Evolutionary conservation across 2,113 vertebrate species (phyloP).

Genomic region (Rhynchomys soricoides): DNA sequence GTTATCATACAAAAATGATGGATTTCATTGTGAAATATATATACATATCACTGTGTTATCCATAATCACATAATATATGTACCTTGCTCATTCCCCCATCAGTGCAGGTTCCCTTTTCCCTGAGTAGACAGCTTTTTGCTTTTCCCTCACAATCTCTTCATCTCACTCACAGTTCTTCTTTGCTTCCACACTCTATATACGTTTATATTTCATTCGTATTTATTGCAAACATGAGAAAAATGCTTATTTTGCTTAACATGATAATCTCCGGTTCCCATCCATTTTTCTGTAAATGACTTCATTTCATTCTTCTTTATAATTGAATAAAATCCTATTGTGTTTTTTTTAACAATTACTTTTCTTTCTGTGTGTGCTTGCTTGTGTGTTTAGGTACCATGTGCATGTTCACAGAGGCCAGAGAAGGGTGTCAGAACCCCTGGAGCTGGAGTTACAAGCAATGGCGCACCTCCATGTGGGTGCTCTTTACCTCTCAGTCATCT

Average conservation of each 20-base stretch:
- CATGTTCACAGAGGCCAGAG: not conserved
- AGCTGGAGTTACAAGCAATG: too few relatives aligned
- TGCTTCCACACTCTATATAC: not conserved
- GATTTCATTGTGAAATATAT: not conserved
- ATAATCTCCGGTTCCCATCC: not conserved
- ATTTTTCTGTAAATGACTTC: not conserved
- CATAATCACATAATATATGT: not conserved
- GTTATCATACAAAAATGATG: not conserved
- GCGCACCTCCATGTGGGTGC: not conserved
- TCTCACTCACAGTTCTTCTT: not conserved
- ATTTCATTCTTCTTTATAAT: not conserved
- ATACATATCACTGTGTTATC: not conserved
- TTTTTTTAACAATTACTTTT: not conserved
- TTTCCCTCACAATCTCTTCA: not conserved
- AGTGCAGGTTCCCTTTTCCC: too few relatives aligned
- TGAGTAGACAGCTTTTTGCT: not conserved
- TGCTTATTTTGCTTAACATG: not conserved
- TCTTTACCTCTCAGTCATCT: not conserved
- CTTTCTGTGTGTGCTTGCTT: not conserved
- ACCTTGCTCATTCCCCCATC: not conserved
- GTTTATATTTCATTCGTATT: not conserved
- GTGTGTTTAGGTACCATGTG: not conserved
- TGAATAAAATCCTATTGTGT: not conserved
- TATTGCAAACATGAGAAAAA: not conserved
- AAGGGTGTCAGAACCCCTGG: not conserved